These are phyloP conservation scores for Thripadectes ignobilis DNA, from an alignment of 2,797 vertebrate species.

Conservation along the genomic window DNA sequence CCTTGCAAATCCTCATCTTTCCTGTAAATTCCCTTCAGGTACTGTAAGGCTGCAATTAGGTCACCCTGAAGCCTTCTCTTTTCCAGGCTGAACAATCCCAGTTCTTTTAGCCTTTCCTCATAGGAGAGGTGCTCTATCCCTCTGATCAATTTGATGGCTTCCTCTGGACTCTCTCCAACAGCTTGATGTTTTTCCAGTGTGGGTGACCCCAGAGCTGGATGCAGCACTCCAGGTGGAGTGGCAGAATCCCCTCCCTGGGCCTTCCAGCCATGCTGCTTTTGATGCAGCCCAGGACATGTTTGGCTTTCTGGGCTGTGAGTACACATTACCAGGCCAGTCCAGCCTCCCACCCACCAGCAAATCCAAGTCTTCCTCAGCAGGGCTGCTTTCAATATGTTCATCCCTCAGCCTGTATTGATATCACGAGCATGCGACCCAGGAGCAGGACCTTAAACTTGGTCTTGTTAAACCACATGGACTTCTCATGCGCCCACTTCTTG, in stretches of 20 bases:
- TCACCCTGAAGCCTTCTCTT: background rate
- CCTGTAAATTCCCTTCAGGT: background rate
- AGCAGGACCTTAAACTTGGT: background rate
- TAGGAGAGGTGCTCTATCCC: background rate
- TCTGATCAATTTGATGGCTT: background rate
- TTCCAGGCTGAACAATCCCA: background rate
- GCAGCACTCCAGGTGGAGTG: background rate
- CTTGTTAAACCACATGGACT: background rate
- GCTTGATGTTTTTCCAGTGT: fast-evolving
- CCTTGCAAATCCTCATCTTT: background rate
- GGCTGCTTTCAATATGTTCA: background rate
- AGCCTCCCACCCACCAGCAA: background rate
- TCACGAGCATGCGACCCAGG: fast-evolving
- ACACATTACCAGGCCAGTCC: background rate
- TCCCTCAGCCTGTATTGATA: background rate
- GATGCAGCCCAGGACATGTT: fast-evolving
- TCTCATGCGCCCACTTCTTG: fast-evolving
- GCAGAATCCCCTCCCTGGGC: background rate
- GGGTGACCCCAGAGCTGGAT: background rate
- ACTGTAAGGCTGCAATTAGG: background rate
- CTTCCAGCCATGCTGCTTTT: fast-evolving
- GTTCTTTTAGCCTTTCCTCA: background rate
- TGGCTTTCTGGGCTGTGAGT: background rate
- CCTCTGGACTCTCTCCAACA: fast-evolving
- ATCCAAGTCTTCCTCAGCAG: fast-evolving